These are phyloP conservation scores for Pollachius pollachius DNA, from an alignment of 2,113 vertebrate genomes.

Conservation along the genomic window DNA sequence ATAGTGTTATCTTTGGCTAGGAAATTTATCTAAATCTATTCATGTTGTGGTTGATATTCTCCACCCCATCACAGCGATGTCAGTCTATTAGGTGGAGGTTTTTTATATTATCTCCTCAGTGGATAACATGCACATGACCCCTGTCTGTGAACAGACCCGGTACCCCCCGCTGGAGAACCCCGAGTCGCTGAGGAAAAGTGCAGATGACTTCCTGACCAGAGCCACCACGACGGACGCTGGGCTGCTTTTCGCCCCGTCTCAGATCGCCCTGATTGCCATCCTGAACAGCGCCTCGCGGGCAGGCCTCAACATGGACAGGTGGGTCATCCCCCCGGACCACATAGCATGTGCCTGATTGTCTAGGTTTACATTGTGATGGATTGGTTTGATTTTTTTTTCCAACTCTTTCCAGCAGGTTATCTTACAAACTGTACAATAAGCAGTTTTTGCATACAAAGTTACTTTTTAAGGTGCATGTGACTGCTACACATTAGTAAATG, in stretches of 20 bases:
- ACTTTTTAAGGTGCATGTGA: too few species aligned
- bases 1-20: too few species aligned
- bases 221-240: conserved; percentile 85
- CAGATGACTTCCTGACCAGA: conserved; percentile 91
- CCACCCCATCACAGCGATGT: too few species aligned
- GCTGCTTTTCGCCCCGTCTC: conserved; percentile 87
- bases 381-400: neutral
- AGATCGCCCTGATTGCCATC: conserved; percentile 88
- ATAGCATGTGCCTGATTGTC: neutral
- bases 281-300: conserved; percentile 87
- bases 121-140: neutral
- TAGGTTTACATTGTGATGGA: too few species aligned
- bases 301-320: conserved; percentile 92
- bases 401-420: neutral
- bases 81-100: too few species aligned
- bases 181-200: conserved; percentile 86
- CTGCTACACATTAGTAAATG: too few species aligned
- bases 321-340: conserved; percentile 2
- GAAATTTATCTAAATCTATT: too few species aligned
- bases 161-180: conserved; percentile 89
- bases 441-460: too few species aligned
- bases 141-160: conserved; percentile 76
- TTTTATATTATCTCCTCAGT: neutral
- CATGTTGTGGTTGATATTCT: too few species aligned
- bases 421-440: too few species aligned